Conservation (phyloP, 2,797 vertebrate species). For the Calcarius lapponicus region DNA sequence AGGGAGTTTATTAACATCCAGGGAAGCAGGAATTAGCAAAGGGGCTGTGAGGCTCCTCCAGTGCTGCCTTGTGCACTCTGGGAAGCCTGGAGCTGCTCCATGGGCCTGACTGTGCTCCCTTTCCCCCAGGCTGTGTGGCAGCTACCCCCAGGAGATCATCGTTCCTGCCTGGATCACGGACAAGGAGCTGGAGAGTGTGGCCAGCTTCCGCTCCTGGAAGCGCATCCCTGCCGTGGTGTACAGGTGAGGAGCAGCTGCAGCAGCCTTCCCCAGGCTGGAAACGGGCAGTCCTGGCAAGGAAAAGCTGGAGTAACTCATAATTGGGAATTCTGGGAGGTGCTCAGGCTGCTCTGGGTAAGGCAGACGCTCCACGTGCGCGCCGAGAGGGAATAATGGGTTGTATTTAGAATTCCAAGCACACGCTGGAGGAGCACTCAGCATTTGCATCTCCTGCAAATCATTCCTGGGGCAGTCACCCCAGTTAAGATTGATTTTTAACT, state of each 20-base stretch:
- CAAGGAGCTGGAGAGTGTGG: slow-evolving; percentile 96
- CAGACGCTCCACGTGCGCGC: fast-evolving
- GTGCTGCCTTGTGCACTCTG: neutral
- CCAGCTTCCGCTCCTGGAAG: slow-evolving; percentile 96
- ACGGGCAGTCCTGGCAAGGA: neutral
- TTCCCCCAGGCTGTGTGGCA: slow-evolving; percentile 87
- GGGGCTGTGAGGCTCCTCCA: fast-evolving
- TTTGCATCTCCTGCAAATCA: neutral
- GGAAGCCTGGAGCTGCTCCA: neutral
- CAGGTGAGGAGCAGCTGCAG: slow-evolving; percentile 79
- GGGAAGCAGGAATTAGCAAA: neutral
- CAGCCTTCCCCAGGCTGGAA: neutral
- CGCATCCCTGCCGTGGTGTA: slow-evolving; percentile 95
- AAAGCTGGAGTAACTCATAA: neutral
- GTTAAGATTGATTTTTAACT: neutral
- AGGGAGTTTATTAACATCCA: neutral
- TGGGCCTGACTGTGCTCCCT: neutral
- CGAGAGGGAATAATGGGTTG: neutral
- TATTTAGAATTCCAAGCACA: neutral
- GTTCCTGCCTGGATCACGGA: slow-evolving; percentile 98
- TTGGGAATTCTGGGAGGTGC: neutral
- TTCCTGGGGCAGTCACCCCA: neutral
- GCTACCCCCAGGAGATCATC: slow-evolving; percentile 95
- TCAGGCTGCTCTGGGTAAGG: neutral
- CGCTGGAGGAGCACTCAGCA: neutral